A percentile compares a stretch with the other conserved stretches of the same genome.
Evolutionary conservation across 2,888 invertebrate species (phyloP).

Genomic region (Cylloceria caligata): DNA sequence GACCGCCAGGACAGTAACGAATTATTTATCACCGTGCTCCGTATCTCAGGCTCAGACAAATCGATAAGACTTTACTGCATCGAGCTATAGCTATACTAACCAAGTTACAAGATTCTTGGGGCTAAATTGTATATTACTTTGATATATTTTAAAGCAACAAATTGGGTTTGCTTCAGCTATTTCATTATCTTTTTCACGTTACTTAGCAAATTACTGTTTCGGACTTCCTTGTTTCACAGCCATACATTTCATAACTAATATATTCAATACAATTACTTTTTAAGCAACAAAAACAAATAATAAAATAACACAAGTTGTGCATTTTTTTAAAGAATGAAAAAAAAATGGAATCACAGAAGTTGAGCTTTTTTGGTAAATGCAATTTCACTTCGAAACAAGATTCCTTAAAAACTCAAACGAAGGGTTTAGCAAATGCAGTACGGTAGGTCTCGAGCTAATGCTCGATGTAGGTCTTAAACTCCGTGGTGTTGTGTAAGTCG

Average conservation of each 20-base stretch:
- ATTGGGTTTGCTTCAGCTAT: neutral
- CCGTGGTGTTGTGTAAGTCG: neutral
- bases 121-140: neutral
- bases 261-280: neutral
- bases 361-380: neutral
- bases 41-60: slow-evolving; percentile 34
- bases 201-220: neutral
- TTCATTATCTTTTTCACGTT: neutral
- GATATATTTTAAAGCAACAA: neutral
- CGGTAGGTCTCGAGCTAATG: neutral
- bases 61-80: slow-evolving; percentile 27
- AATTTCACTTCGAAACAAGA: neutral
- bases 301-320: neutral
- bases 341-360: too few species aligned
- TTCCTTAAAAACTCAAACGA: neutral
- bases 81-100: neutral
- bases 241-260: neutral
- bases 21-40: slow-evolving; percentile 44
- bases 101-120: neutral
- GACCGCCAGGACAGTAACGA: slow-evolving; percentile 30
- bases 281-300: neutral
- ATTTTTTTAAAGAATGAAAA: too few species aligned
- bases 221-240: neutral
- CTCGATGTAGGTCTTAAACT: neutral
- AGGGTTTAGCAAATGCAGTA: neutral